Evolutionary conservation across 2,797 vertebrate genomes (phyloP), one percentile per base, ranked within the genome.

Genomic region (Ara ararauna): DNA sequence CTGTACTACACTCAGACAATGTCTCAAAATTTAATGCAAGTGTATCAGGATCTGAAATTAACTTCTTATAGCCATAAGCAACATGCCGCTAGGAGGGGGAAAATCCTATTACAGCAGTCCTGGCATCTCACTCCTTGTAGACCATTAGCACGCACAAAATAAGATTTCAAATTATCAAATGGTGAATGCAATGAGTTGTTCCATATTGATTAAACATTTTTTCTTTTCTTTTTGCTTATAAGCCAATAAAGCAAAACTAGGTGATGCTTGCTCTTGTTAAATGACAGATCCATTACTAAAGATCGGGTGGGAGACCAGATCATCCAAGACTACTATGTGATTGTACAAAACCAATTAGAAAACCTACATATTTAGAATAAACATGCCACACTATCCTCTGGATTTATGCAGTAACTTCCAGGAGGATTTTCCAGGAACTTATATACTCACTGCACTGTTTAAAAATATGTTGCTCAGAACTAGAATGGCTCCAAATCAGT

Each of bases 31-130:
- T 98, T 98, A 99, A 98, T 98, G 98, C 97, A 98, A 98, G 98
- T 98, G 98, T 98, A 99, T 98, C 98, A 98, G 97, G 96, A 98
- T 98, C 98, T 98, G 98, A 99, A 99, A 99, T 99, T 98, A 99
- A 98, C 98, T 99, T 99, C 97, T 97, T 96, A 98, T 98, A 98
- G 98, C 98, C 98, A 98, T 98, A 92, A 98, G 98, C 98, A 97
- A 99, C 95, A 97, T 98, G 98, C 97, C 97, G 97, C 98, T 98
- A 98, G 95, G 91, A 97, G 87, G 91, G 95, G 96, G 85, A 95
- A 98, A 98, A 98, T 94, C 94, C 97, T 97, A 98, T 97, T 98
- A 98, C 87, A 98, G 97, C 97, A 97, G 97, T 94, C 94, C 97
- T 98, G 97, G 96, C 97, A 98, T 97, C 97, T 98, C 97, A 97